Conservation (phyloP, 2,888 invertebrate species). For the Stenoptilia bipunctidactyla region DNA sequence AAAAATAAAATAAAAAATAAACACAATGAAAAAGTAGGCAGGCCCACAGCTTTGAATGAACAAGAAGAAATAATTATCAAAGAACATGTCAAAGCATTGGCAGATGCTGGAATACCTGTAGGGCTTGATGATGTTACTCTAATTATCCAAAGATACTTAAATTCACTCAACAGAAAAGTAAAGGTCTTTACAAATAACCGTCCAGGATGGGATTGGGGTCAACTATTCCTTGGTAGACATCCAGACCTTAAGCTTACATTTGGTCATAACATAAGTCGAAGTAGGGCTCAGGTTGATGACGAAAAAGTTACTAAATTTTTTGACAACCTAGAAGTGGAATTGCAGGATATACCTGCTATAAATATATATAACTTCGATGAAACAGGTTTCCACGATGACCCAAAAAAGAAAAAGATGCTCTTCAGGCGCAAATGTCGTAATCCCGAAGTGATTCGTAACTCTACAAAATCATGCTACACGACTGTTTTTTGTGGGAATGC, state of each 20-base stretch:
- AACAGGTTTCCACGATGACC: neutral
- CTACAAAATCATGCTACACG: conserved; percentile 19
- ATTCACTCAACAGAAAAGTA: neutral
- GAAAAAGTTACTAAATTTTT: neutral
- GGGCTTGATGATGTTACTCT: neutral
- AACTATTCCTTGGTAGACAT: neutral
- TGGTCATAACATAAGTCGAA: neutral
- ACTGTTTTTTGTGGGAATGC: conserved; percentile 18
- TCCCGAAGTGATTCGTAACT: conserved; percentile 18
- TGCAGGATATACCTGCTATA: neutral
- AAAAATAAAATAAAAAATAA: conserved; percentile 1
- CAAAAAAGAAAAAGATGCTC: conserved; percentile 3
- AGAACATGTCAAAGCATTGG: neutral
- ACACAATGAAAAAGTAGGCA: conserved; percentile 1
- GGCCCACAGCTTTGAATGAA: neutral
- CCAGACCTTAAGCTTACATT: neutral
- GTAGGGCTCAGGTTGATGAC: neutral
- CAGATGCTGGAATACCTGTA: conserved; percentile 1
- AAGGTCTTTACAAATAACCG: neutral
- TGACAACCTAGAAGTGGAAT: neutral
- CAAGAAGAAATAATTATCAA: conserved; percentile 2
- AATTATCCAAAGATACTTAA: neutral
- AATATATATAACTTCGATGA: neutral
- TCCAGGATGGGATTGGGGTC: neutral
- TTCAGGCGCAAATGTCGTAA: conserved; percentile 15